phyloP scores from a whole-genome alignment of 1,140 invertebrate species.

The Drosophila jambulina region DNA sequence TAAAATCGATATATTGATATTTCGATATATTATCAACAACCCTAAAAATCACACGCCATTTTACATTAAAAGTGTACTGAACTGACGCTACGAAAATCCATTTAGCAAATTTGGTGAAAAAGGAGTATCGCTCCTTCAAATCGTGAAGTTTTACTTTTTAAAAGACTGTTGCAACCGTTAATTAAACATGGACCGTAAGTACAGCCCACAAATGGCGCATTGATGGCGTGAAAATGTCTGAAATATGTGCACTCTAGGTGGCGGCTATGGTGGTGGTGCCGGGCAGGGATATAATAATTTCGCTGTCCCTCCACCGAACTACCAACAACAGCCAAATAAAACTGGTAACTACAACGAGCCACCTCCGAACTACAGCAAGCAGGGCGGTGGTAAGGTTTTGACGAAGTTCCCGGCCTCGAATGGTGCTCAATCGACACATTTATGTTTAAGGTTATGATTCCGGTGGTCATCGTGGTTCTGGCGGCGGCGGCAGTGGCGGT shows the following conservation, averaged over 20 bases:
- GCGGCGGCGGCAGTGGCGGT: constrained; percentile 76
- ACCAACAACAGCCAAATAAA: constrained; percentile 79
- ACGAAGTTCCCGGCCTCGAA: not conserved
- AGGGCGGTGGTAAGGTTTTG: constrained; percentile 66
- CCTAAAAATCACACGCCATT: constrained; percentile 66
- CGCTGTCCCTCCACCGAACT: constrained; percentile 82
- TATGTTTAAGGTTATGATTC: constrained; percentile 83
- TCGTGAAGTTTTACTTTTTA: constrained; percentile 4
- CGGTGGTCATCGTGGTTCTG: constrained; percentile 81
- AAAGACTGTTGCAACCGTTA: constrained; percentile 10
- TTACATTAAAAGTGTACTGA: constrained; percentile 51
- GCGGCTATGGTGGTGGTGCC: constrained; percentile 77
- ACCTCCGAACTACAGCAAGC: constrained; percentile 80
- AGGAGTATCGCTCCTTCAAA: constrained; percentile 18
- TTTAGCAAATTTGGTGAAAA: constrained; percentile 1
- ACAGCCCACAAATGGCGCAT: not conserved
- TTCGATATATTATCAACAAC: too few relatives aligned
- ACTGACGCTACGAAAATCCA: constrained; percentile 45
- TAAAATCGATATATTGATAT: too few relatives aligned
- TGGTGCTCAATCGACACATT: constrained; percentile 17
- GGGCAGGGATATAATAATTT: constrained; percentile 82
- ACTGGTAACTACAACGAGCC: constrained; percentile 77
- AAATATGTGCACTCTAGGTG: constrained; percentile 55
- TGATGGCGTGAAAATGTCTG: constrained; percentile 16
- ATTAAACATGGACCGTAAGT: constrained; percentile 73